Evolutionary conservation across 2,888 invertebrate species (phyloP), one percentile per base, ranked within the genome.

Genomic region (Amiota communis): DNA sequence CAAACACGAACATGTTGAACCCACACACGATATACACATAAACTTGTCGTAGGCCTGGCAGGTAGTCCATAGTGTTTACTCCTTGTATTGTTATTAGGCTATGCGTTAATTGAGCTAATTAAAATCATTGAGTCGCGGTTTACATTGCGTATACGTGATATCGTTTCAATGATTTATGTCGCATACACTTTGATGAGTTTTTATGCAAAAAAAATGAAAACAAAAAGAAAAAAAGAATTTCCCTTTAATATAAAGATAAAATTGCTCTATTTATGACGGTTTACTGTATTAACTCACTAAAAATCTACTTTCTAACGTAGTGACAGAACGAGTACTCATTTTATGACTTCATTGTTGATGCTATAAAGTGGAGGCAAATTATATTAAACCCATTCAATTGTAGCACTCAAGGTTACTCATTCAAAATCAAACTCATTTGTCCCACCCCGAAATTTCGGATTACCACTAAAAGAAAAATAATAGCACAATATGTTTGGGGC

Each of bases 71-170:
- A 23, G 2, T 23, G 23, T 13, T n/a, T 48, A 48, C 46, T 46
- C 36, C 13, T 64, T 11, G 20, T 61, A 67, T 48, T 1, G 12
- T 11, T 48, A 6, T 46, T 10, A 2, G 67, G 15, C 15, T 20
- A 4, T 15, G 20, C 11, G 59, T 59, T 72, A 72, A 72, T 72
- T 72, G 65, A 17, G 9, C 51, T 72, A 72, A 72, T 72, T 72
- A 63, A 65, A 72, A 72, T 72, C 56, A 72, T 72, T 49, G 71
- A 65, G 4, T 36, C 36, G 36, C 36, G 36, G 36, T 36, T 36
- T 36, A 70, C 47, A 12, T n/a, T 12, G n/a, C 57, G 59, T 17
- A 46, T 70, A 49, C 51, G 59, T 47, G 56, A 36, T 2, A 6
- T 36, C 36, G 36, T 36, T 36, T 6, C 36, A 36, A 6, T 36